Base-by-base conservation (phyloP, 1,140 invertebrate species). In the Samia ricini region DNA sequence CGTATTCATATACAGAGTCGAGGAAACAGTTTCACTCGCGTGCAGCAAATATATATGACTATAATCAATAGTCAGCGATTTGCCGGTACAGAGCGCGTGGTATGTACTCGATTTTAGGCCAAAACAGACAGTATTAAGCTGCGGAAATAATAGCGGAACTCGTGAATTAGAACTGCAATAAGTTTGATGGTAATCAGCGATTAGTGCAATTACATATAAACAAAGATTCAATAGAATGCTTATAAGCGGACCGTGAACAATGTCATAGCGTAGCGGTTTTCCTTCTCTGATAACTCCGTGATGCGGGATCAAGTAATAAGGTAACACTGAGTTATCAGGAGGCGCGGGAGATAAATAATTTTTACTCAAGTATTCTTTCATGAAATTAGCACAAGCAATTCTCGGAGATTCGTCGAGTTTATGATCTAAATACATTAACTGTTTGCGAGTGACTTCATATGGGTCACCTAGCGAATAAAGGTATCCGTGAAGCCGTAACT, bases 241-340 rank as follows among this genome's bases (percentile, higher is more conserved):
- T 29, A 63, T 57, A 23, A 63, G 33, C 23, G 56, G 52, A 4
- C 29, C 36, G n/a, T n/a, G n/a, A n/a, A n/a, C 51, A 26, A 63
- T 52, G 20, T 63, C 61, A 63, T 56, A 26, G 5, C 54, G 51
- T 55, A 55, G 4, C 6, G 42, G 4, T 49, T 73, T 74, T 60
- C 65, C 63, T 33, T 61, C 24, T 12, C 71, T 68, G 4, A 58
- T 2, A 10, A n/a, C n/a, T n/a, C n/a, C n/a, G n/a, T n/a, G n/a
- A n/a, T n/a, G n/a, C n/a, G n/a, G n/a, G n/a, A n/a, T 72, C 66
- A 60, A 59, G 48, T 70, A 71, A 21, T 29, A 49, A 7, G 61
- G 52, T 23, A n/a, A 2, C 15, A 3, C 33, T 21, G 36, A 42
- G n/a, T 61, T 51, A 56, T 15, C n/a, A 15, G 36, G 8, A 15